These are phyloP conservation scores for Cherax quadricarinatus DNA, from an alignment of 1,140 invertebrate species.

Conservation along the genomic window DNA sequence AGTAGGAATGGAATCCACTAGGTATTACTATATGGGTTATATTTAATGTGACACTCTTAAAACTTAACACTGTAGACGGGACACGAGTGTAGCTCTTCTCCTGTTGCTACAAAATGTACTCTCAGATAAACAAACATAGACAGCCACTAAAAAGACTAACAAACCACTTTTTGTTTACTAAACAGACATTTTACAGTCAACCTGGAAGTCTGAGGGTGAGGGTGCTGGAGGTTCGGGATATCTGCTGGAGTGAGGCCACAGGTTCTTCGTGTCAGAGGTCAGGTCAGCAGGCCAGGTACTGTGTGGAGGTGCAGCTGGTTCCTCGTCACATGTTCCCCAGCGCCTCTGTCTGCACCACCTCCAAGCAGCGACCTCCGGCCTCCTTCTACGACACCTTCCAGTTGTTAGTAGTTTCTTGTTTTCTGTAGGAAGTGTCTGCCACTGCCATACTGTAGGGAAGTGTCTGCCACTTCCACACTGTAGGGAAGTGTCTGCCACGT, in stretches of 20 bases:
- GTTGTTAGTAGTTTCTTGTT: constrained; percentile 14
- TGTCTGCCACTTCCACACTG: too few species aligned
- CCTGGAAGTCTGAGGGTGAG: constrained; percentile 20
- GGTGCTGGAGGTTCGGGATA: constrained; percentile 28
- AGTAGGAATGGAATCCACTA: too few species aligned
- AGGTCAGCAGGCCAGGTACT: background rate
- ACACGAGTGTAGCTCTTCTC: too few species aligned
- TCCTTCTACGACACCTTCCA: constrained; percentile 42
- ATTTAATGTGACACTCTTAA: too few species aligned
- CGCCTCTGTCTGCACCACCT: constrained; percentile 1
- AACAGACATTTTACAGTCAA: constrained; percentile 28
- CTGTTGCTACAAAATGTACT: too few species aligned
- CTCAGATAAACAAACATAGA: too few species aligned
- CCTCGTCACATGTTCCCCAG: constrained; percentile 9
- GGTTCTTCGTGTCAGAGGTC: background rate
- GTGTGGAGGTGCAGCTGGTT: constrained; percentile 30
- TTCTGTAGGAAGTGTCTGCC: background rate
- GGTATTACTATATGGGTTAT: too few species aligned
- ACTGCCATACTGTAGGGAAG: background rate
- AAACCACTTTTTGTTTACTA: too few species aligned
- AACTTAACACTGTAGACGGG: too few species aligned
- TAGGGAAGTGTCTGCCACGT: too few species aligned
- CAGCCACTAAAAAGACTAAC: too few species aligned
- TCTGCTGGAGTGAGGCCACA: background rate
- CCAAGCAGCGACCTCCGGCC: constrained; percentile 2